These are phyloP conservation scores for Invenusta paracnida DNA, from an alignment of 2,888 invertebrate genomes.

Conservation along the genomic window DNA sequence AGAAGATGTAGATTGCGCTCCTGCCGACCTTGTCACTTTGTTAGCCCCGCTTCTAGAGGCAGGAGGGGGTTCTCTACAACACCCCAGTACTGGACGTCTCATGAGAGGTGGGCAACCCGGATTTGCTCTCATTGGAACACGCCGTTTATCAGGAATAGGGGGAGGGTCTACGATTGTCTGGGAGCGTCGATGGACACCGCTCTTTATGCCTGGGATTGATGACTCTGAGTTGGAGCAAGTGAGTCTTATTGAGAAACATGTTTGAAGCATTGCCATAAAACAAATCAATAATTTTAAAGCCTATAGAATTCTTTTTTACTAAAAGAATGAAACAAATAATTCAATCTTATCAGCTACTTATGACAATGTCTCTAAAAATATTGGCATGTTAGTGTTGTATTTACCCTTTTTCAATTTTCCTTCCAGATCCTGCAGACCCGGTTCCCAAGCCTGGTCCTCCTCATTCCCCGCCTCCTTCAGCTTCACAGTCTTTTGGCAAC, in stretches of 20 bases:
- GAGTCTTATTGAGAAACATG: no score
- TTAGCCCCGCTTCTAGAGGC: slow-evolving; percentile 79
- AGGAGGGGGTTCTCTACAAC: slow-evolving; percentile 60
- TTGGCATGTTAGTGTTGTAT: background rate
- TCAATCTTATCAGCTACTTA: no score
- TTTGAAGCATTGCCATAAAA: no score
- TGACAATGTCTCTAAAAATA: no score
- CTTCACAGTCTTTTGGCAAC: background rate
- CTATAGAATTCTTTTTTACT: no score
- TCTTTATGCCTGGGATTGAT: background rate
- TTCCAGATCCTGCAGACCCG: background rate
- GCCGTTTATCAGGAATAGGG: background rate
- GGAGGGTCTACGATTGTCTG: background rate
- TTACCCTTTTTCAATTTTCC: background rate
- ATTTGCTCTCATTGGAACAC: slow-evolving; percentile 84
- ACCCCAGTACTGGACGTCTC: slow-evolving; percentile 84
- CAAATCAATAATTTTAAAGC: no score
- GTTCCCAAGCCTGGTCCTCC: background rate
- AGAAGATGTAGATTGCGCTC: slow-evolving; percentile 90
- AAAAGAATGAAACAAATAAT: background rate
- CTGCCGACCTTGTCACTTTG: slow-evolving; percentile 83
- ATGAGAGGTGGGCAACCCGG: slow-evolving; percentile 74
- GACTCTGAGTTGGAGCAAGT: background rate
- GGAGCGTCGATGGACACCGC: background rate
- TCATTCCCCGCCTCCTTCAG: background rate